phyloP scores from a whole-genome alignment of 2,797 vertebrate species.

The Hydrolagus colliei region DNA sequence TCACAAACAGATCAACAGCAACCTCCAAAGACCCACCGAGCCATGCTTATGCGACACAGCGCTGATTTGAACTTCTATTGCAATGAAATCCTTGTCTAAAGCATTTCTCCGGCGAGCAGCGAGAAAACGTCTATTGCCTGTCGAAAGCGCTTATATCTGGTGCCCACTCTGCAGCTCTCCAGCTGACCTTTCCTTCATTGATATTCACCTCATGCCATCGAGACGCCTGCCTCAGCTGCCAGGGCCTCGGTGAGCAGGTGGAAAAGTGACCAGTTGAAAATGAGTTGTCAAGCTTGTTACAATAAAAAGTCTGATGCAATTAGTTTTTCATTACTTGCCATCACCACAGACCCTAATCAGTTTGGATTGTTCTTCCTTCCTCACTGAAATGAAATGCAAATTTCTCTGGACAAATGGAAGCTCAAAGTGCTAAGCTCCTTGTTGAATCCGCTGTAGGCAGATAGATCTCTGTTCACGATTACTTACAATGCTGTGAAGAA shows the following conservation, averaged over 20 bases:
- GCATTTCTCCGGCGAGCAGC: slow-evolving; percentile 38
- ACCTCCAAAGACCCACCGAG: slow-evolving; percentile 38
- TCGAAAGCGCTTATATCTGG: slow-evolving; percentile 42
- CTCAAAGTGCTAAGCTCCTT: background rate
- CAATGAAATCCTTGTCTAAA: slow-evolving; percentile 39
- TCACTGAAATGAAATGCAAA: slow-evolving; percentile 64
- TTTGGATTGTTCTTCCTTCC: slow-evolving; percentile 55
- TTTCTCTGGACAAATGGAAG: slow-evolving; percentile 49
- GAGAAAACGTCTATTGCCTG: slow-evolving; percentile 40
- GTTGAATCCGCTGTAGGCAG: background rate
- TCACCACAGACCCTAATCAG: slow-evolving; percentile 63
- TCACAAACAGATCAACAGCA: slow-evolving; percentile 40
- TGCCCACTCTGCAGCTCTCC: slow-evolving; percentile 40
- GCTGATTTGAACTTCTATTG: slow-evolving; percentile 39
- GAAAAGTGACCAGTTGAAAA: slow-evolving; percentile 66
- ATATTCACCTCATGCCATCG: slow-evolving; percentile 53
- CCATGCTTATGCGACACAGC: slow-evolving; percentile 40
- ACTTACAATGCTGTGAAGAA: background rate
- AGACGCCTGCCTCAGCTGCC: slow-evolving; percentile 55
- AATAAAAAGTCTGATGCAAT: slow-evolving; percentile 70
- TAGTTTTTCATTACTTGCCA: slow-evolving; percentile 71
- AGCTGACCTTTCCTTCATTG: slow-evolving; percentile 60
- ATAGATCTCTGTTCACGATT: background rate
- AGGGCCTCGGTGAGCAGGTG: slow-evolving; percentile 60
- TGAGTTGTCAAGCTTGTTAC: slow-evolving; percentile 66